Conservation (phyloP, 2,113 vertebrate genomes). For the Upupa epops region DNA sequence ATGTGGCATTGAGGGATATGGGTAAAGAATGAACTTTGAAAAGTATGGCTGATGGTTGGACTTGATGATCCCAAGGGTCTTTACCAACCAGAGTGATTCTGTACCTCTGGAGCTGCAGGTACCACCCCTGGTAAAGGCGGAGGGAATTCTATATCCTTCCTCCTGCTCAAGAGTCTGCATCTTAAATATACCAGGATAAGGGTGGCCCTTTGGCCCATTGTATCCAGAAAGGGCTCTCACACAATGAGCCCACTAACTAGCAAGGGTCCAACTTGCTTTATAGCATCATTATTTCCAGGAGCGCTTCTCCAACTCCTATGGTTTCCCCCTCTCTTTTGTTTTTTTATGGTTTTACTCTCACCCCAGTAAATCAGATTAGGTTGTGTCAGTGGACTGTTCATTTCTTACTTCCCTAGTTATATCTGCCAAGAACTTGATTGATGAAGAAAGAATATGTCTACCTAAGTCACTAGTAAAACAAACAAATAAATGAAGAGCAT, state of each 20-base stretch:
- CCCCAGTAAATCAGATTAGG: neutral
- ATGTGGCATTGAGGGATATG: too few relatives aligned
- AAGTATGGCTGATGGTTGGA: too few relatives aligned
- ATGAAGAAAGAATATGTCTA: neutral
- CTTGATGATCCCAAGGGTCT: too few relatives aligned
- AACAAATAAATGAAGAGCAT: neutral
- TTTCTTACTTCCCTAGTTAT: neutral
- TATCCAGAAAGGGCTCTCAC: neutral
- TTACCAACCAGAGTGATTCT: too few relatives aligned
- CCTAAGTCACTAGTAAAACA: neutral
- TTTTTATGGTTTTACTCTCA: neutral
- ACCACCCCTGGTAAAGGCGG: neutral
- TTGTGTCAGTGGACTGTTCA: neutral
- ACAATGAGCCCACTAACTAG: neutral
- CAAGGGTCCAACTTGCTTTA: neutral
- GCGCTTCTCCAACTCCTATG: neutral
- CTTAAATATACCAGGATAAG: rapidly evolving
- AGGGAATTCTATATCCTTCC: neutral
- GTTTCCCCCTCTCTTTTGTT: neutral
- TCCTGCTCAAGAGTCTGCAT: neutral
- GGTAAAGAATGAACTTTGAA: too few relatives aligned
- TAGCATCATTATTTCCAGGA: neutral
- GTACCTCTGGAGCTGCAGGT: neutral
- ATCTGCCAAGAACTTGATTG: neutral
- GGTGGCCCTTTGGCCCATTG: rapidly evolving